Percentiles rank a stretch among this genome's conserved stretches.
phyloP scores from a whole-genome alignment of 2,888 invertebrate genomes.

The Plutella xylostella region DNA sequence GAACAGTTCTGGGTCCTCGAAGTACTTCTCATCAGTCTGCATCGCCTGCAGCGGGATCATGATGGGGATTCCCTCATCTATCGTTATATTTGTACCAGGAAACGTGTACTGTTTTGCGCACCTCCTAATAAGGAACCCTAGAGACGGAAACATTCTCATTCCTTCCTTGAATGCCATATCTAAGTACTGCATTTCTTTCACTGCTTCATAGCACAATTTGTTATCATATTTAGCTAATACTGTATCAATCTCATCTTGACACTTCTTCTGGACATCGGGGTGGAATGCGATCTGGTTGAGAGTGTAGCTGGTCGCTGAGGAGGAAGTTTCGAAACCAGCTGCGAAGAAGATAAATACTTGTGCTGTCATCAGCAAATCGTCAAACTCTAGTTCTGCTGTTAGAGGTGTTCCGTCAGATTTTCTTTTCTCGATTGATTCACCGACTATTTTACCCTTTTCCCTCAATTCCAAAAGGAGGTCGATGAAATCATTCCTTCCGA shows the following conservation, averaged over 20 bases:
- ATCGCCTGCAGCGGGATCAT: slow-evolving; percentile 30
- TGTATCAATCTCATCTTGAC: slow-evolving; percentile 33
- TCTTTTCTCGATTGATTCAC: slow-evolving; percentile 7
- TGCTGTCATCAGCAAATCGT: slow-evolving; percentile 11
- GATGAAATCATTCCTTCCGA: slow-evolving; percentile 10
- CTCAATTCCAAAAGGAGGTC: slow-evolving; percentile 9
- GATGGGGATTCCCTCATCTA: slow-evolving; percentile 34
- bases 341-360: slow-evolving; percentile 39
- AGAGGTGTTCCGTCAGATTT: slow-evolving; percentile 5
- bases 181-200: slow-evolving; percentile 38
- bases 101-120: slow-evolving; percentile 33
- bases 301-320: slow-evolving; percentile 39
- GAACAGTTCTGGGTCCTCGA: slow-evolving; percentile 32
- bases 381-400: slow-evolving; percentile 8
- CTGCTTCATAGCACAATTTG: slow-evolving; percentile 35
- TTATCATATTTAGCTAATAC: slow-evolving; percentile 27
- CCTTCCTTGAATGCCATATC: slow-evolving; percentile 39
- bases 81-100: slow-evolving; percentile 29
- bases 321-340: slow-evolving; percentile 44
- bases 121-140: slow-evolving; percentile 34
- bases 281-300: slow-evolving; percentile 39
- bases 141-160: slow-evolving; percentile 41
- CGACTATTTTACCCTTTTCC: slow-evolving; percentile 9
- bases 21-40: slow-evolving; percentile 41
- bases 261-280: slow-evolving; percentile 31